These are phyloP conservation scores for Chrosomus eos DNA, from an alignment of 2,797 vertebrate species.

Conservation along the genomic window DNA sequence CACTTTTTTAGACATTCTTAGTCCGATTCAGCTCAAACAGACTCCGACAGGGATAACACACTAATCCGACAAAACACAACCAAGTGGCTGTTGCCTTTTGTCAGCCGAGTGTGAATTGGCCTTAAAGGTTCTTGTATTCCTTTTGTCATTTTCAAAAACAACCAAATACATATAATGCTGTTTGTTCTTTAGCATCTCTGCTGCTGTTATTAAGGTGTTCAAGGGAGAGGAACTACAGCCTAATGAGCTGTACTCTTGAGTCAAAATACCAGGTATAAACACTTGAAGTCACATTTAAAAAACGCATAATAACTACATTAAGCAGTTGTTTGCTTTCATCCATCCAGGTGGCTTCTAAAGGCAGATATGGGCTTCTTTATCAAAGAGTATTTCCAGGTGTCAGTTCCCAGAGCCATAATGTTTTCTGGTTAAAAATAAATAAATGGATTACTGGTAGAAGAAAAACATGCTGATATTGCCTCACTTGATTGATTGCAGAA, in stretches of 20 bases:
- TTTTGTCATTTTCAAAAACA: not conserved
- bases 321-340: conserved; percentile 22
- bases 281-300: not conserved
- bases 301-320: not conserved
- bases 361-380: conserved; percentile 86
- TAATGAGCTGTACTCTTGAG: conserved; percentile 84
- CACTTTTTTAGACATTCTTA: not conserved
- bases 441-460: not conserved
- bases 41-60: not conserved
- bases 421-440: not conserved
- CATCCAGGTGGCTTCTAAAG: conserved; percentile 80
- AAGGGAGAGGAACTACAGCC: conserved; percentile 81
- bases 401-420: not conserved
- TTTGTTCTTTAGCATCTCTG: conserved; percentile 76
- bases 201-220: conserved; percentile 85
- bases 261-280: conserved; percentile 82
- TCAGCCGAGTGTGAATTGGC: not conserved
- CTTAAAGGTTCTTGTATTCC: not conserved
- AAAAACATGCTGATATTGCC: not conserved
- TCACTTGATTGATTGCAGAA: conserved; percentile 75
- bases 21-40: not conserved
- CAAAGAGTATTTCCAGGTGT: conserved; percentile 87
- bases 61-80: not conserved
- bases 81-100: not conserved
- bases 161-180: not conserved